Evolutionary conservation across 2,113 vertebrate genomes (phyloP).

Genomic region (Scatophagus argus): DNA sequence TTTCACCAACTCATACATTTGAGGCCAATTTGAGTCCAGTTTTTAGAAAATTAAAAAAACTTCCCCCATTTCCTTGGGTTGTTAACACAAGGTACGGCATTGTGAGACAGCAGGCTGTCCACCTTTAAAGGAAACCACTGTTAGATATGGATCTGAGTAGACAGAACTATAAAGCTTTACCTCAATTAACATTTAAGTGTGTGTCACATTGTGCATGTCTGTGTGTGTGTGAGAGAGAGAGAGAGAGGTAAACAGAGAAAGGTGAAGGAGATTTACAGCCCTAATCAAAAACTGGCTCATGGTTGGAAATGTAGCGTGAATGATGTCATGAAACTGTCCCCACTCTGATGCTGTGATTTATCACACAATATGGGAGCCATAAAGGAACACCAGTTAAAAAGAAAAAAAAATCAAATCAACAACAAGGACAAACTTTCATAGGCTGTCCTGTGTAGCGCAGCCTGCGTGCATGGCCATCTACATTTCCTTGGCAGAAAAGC

Average conservation of each 20-base stretch:
- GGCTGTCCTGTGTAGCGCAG: constrained; percentile 64
- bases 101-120: too few species aligned
- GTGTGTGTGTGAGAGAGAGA: constrained; percentile 17
- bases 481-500: constrained; percentile 51
- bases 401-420: constrained; percentile 50
- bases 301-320: constrained; percentile 85
- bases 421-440: constrained; percentile 56
- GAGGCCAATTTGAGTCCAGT: too few species aligned
- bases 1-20: too few species aligned
- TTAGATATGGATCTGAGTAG: constrained; percentile 40
- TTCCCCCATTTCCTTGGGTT: too few species aligned
- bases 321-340: constrained; percentile 83
- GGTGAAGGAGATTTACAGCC: constrained; percentile 83
- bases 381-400: constrained; percentile 54
- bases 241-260: constrained; percentile 27
- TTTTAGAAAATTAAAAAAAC: too few species aligned
- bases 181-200: constrained; percentile 41
- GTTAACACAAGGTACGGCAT: too few species aligned
- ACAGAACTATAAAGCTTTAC: constrained; percentile 26
- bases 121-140: constrained; percentile 28
- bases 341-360: constrained; percentile 80
- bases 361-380: constrained; percentile 66
- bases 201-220: constrained; percentile 8
- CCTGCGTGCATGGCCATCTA: constrained; percentile 38
- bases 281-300: constrained; percentile 82